Evolutionary conservation across 1,140 invertebrate genomes (phyloP), one percentile per base, ranked within the genome.

Genomic region (Spodoptera litura): DNA sequence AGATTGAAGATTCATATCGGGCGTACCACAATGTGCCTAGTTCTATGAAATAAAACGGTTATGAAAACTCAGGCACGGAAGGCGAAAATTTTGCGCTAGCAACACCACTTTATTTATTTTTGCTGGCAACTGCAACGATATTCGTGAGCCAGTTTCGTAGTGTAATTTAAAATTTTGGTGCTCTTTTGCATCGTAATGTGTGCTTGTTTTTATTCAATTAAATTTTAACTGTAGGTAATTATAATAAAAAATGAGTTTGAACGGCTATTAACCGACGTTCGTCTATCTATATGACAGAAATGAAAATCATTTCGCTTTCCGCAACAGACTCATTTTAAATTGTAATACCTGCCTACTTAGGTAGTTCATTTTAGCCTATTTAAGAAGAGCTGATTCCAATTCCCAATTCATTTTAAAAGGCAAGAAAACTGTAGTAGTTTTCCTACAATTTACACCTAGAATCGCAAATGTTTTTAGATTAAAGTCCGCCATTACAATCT

Each of bases 1-100:
- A 35, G 58, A 61, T 61, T 61, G 12, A 12, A 35, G 58, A 61
- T 61, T 61, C 27, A 12, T 13, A 61, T 61, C 58, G 11, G 5
- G 62, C 38, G 38, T 49, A 20, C 62, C 38, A 49, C 15, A 49
- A 61, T 5, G 58, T 31, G 62, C 62, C 62, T 25, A 66, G 62
- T 66, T 51, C 38, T 25, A 25, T 9, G 5, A 66, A 66, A 66
- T 49, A 66, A 66, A 64, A 64, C 61, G 35, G n/a, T 38, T 44
- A 44, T 20, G 62, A 66, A 66, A 66, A 15, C 20, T 38, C 5
- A 2, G 15, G n/a, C 20, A 51, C 38, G 62, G 15, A 66, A 66
- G 38, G 35, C 38, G 62, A 49, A 66, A 11, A 49, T 66, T 66
- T 49, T 15, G 38, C 62, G n/a, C 38, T 66, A 10, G n/a, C 8